Evolutionary conservation across 2,113 vertebrate genomes (phyloP).

Genomic region (Cryptomyrus ogoouensis): DNA sequence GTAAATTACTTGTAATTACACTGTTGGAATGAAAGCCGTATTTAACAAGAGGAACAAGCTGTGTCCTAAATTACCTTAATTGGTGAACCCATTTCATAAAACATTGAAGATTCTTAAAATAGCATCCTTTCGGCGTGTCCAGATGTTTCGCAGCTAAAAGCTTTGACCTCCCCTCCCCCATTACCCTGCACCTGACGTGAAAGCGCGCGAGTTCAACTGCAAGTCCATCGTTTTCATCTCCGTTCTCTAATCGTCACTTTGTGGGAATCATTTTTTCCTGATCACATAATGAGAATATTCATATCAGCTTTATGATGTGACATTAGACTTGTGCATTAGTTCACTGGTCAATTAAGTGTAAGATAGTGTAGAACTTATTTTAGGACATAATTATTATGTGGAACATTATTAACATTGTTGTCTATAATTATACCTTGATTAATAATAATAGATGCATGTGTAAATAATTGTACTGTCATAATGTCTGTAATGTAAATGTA

Average conservation of each 20-base stretch:
- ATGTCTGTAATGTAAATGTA: background rate
- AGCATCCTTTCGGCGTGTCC: conserved; percentile 28
- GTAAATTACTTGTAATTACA: conserved; percentile 71
- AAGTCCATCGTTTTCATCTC: too few relatives aligned
- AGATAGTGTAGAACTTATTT: background rate
- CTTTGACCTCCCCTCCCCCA: conserved; percentile 20
- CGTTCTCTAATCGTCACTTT: background rate
- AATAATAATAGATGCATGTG: background rate
- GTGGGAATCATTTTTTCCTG: background rate
- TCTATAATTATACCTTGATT: background rate
- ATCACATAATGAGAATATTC: background rate
- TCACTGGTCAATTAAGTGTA: background rate
- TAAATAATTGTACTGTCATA: background rate
- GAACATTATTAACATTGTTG: background rate
- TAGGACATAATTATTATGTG: background rate
- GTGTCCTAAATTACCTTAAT: conserved; percentile 48
- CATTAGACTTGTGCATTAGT: background rate
- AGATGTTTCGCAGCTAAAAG: conserved; percentile 31
- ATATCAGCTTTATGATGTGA: background rate
- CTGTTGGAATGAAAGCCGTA: conserved; percentile 55
- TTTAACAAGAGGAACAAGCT: conserved; percentile 62
- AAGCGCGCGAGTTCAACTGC: background rate
- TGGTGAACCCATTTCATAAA: conserved; percentile 42
- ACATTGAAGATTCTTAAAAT: conserved; percentile 39
- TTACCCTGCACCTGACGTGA: conserved; percentile 10